A percentile compares a stretch with the other conserved stretches of the same genome.
These are phyloP conservation scores for Aurelia sp. DNA, from an alignment of 30 jellyfish, hydroid and myxozoan genomes.

Conservation along the genomic window DNA sequence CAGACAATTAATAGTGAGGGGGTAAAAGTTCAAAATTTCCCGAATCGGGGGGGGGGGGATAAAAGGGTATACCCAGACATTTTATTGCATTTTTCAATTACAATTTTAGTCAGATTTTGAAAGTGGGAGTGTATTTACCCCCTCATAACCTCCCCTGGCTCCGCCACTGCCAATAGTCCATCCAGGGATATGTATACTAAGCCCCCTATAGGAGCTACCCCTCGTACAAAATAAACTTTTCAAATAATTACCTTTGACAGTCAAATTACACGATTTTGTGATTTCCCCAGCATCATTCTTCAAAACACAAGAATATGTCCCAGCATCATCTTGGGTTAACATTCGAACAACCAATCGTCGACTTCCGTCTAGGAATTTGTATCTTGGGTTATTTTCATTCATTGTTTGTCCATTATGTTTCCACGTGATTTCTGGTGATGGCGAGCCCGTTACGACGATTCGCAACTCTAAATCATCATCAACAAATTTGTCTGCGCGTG, in stretches of 20 bases:
- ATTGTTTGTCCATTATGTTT: constrained; percentile 5
- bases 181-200: too few species aligned
- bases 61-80: too few species aligned
- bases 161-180: too few species aligned
- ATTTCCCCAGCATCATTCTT: constrained; percentile 42
- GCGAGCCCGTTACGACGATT: constrained; percentile 35
- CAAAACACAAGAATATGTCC: constrained; percentile 33
- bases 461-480: constrained; percentile 19
- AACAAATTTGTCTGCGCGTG: constrained; percentile 6
- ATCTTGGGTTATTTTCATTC: constrained; percentile 7
- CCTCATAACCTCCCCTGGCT: too few species aligned
- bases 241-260: constrained; percentile 22
- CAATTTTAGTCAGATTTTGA: too few species aligned
- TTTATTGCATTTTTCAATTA: too few species aligned
- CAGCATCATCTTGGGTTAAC: constrained; percentile 43
- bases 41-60: too few species aligned
- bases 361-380: constrained; percentile 1
- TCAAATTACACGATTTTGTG: constrained; percentile 26
- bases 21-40: too few species aligned
- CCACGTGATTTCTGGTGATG: constrained; percentile 35
- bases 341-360: constrained; percentile 4
- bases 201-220: too few species aligned
- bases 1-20: too few species aligned
- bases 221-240: too few species aligned
- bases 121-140: too few species aligned